Evolutionary conservation across 2,888 invertebrate genomes (phyloP).

Genomic region (Thymelicus sylvestris): DNA sequence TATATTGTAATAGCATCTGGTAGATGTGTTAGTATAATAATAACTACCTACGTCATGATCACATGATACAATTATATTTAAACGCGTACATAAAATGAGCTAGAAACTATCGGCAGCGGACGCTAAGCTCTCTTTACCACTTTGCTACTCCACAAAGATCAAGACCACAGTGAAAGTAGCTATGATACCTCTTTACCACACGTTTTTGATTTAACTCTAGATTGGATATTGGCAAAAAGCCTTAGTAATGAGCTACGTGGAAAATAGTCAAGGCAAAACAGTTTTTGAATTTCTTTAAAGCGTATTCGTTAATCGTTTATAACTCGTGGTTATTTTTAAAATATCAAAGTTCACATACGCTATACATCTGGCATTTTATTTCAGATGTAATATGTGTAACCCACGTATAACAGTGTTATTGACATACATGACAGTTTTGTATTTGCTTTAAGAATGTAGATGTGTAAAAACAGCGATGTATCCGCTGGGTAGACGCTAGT

Average conservation of each 20-base stretch:
- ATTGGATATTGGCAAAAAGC: conserved; percentile 26
- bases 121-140: conserved; percentile 24
- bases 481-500: conserved; percentile 52
- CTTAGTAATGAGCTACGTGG: background rate
- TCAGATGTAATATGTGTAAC: conserved; percentile 11
- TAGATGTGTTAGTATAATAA: no score
- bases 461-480: conserved; percentile 43
- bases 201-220: conserved; percentile 36
- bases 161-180: conserved; percentile 26
- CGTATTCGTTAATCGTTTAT: background rate
- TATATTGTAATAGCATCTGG: no score
- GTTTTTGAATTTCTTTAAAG: background rate
- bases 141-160: conserved; percentile 28
- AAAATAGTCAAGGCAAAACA: conserved; percentile 10
- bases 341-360: background rate
- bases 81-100: background rate
- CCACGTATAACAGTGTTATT: conserved; percentile 24
- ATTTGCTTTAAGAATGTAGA: conserved; percentile 25
- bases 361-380: conserved; percentile 6
- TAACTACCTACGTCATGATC: no score
- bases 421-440: conserved; percentile 28
- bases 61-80: no score
- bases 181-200: conserved; percentile 25
- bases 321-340: background rate
- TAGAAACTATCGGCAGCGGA: conserved; percentile 22